Base-by-base conservation (phyloP, 2,113 vertebrate genomes). In the Himantopus leucocephalus region DNA sequence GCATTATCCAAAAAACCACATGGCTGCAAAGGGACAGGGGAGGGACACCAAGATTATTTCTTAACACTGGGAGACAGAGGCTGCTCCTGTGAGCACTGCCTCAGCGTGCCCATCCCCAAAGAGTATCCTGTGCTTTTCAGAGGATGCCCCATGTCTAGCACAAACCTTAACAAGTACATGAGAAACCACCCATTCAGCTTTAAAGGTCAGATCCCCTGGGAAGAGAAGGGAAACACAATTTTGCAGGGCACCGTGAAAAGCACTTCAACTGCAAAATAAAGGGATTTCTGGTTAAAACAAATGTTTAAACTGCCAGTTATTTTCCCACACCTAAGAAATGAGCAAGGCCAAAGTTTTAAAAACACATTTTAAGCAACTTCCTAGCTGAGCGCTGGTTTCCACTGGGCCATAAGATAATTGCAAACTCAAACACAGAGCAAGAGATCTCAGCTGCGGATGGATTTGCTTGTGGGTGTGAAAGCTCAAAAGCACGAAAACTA, bases 141-240 rank as follows among this genome's bases (percentile, higher is more conserved):
- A 81, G 48, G 43, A 72, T 29, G 11, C 12, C 30, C 8, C 35
- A 29, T 6, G 3, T 3, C 53, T 47, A 63, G 32, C 30, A 60
- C 1, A 3, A 71, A 60, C 1, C 1, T 1, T 5, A 48, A n/a
- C 20, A 16, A 39, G 45, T 2, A 39, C 48, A 55, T 1, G 0
- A 63, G 52, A 58, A 79, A 56, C 16, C 29, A 43, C 10, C 8
- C 4, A 0, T 43, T 21, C 23, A 30, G 29, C 41, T 74, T 26
- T 3, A 24, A 55, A 84, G 73, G 30, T 37, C 79, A 87, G 39
- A 78, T 19, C 7, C 10, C 20, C 37, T 6, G 19, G 14, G 34
- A 74, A 47, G 32, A 62, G 22, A 45, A 79, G 30, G n/a, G 55
- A 60, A 90, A 45, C 0, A 0, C 9, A 24, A 13, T 62, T 66